Percentiles rank a stretch among this genome's conserved stretches.
These are phyloP conservation scores for Campoplex capitator DNA, from an alignment of 2,888 invertebrate species.

Conservation along the genomic window DNA sequence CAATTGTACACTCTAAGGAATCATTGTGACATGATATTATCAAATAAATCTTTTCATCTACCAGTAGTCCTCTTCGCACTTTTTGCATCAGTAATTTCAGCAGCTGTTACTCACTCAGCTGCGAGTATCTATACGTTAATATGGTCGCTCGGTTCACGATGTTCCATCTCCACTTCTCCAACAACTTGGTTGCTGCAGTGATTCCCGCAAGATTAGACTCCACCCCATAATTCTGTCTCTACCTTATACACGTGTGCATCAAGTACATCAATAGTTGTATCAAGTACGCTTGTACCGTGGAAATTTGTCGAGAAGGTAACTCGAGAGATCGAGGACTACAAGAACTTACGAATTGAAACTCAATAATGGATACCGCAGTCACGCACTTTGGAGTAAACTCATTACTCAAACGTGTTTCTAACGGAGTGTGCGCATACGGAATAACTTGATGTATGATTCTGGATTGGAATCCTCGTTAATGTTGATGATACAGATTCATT, in stretches of 20 bases:
- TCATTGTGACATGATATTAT: too few relatives aligned
- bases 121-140: conserved; percentile 45
- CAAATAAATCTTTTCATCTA: too few relatives aligned
- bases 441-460: background rate
- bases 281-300: background rate
- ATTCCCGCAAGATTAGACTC: conserved; percentile 42
- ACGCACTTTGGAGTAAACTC: conserved; percentile 46
- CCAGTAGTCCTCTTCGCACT: background rate
- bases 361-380: conserved; percentile 55
- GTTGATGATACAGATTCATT: background rate
- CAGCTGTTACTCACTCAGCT: conserved; percentile 9
- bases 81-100: background rate
- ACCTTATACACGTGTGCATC: background rate
- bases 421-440: background rate
- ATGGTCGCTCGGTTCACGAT: conserved; percentile 45
- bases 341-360: conserved; percentile 54
- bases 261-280: conserved; percentile 6
- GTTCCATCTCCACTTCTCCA: conserved; percentile 27
- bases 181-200: conserved; percentile 48
- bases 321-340: conserved; percentile 39
- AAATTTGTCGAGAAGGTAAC: conserved; percentile 33
- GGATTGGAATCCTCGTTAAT: background rate
- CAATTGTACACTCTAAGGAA: too few relatives aligned
- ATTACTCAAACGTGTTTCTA: conserved; percentile 28
- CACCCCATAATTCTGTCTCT: conserved; percentile 27